Evolutionary conservation across 92 coral and sea anemone genomes (phyloP), one percentile per base, ranked within the genome.

Genomic region (Porites cylindrica): DNA sequence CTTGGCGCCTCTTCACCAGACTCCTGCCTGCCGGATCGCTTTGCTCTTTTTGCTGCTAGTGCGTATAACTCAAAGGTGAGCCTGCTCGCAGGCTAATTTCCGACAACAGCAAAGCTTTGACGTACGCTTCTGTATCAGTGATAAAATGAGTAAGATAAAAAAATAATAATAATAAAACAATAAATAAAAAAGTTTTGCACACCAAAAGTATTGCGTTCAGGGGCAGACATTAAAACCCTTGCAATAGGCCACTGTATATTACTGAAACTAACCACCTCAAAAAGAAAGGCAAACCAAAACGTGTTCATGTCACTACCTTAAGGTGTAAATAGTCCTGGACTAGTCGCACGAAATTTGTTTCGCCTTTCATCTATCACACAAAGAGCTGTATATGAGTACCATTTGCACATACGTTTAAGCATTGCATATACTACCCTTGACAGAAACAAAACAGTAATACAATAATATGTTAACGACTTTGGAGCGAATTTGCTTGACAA

Each of bases 391-490:
- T 24, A 66, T 43, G 32, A 23, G 29, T 43, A 66, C 72, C 72
- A 66, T 66, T 66, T 66, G 72, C 32, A 66, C 32, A 29, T 66
- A 19, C 32, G 72, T 66, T 66, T 66, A 66, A 66, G 20, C 72
- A 66, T 66, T 66, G 20, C 24, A 43, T 29, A 66, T 66, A 66
- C 72, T 24, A 60, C 20, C 79, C 81, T 77, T 77, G 10, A 67
- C 24, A 67, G 72, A 67, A 67, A 24, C 50, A 43, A 67, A 67
- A 67, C 29, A 67, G 1, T 20, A 67, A 67, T 67, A 29, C 72
- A 67, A 67, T 67, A 67, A 67, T 67, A 67, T 67, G 72, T 67
- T 67, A 67, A 67, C 72, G 32, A 67, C 10, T 67, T 67, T 67
- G 20, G 17, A 64, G 19, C 68, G 68, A 64, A 64, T 64, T 9